Base-by-base conservation (phyloP, 2,888 invertebrate species). In the Netelia melanura region DNA sequence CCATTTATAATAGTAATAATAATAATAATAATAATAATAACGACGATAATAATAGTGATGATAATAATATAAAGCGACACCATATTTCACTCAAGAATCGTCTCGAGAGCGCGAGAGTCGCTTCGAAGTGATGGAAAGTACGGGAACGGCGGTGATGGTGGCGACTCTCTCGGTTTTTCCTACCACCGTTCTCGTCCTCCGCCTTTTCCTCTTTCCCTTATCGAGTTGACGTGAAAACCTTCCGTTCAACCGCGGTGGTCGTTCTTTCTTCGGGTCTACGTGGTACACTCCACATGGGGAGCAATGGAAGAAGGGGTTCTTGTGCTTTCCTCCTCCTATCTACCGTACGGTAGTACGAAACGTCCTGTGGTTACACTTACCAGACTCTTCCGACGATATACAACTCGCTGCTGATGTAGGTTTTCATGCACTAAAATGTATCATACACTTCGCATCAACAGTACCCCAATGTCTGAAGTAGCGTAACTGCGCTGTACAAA, bases 211-310 rank as follows among this genome's bases (percentile, higher is more conserved):
- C 48, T 30, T 44, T 80, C 25, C 74, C 75, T 74, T 71, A 65
- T 62, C 56, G 78, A 78, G 84, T 79, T 85, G 81, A 81, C 74
- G 84, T 75, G 84, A 75, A 81, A 85, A 85, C 78, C 84, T 79
- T 78, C 61, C 75, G 74, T 38, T 65, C 68, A 78, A 79, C 78
- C 68, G 54, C 78, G 72, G 68, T 75, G 70, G 48, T 75, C 38
- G 75, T 83, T 80, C 78, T 85, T 74, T 85, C 84, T 79, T 67
- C 65, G 62, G 74, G 54, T 77, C 68, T 56, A 72, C 10, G 52
- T 44, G 62, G 67, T 77, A 74, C 25, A 81, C 61, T 68, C 76
- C 62, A 65, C 81, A 81, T 85, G 78, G 75, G 65, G 74, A 58
- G 43, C 81, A 43, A 56, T 48, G 25, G 38, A 8, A 65, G 64